Evolutionary conservation across 2,797 vertebrate species (phyloP).

Genomic region (Rhinoraja longicauda): DNA sequence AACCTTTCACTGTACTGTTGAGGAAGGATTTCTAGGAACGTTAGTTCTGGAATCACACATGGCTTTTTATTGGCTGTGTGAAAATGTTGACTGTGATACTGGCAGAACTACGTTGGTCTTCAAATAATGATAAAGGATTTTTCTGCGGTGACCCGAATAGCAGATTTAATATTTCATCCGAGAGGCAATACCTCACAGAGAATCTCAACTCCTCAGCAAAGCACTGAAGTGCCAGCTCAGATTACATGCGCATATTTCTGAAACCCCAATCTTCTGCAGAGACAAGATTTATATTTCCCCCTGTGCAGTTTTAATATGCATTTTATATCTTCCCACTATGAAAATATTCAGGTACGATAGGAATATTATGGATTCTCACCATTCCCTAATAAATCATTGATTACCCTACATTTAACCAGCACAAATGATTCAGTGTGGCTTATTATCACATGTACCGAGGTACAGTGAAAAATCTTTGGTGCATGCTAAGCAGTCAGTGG

Average conservation of each 20-base stretch:
- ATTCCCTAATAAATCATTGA: background rate
- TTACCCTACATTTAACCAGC: background rate
- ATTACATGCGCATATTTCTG: too few species aligned
- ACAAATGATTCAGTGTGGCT: background rate
- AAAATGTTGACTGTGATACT: background rate
- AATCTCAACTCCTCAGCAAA: too few species aligned
- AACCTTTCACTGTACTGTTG: too few species aligned
- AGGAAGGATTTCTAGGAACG: too few species aligned
- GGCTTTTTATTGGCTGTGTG: background rate
- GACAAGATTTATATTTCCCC: background rate
- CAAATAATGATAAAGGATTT: background rate
- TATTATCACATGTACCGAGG: too few species aligned
- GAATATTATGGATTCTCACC: background rate
- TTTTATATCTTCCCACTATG: background rate
- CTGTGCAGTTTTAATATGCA: background rate
- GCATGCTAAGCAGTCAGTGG: too few species aligned
- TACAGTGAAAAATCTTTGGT: too few species aligned
- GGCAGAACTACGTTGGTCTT: background rate
- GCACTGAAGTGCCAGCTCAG: too few species aligned
- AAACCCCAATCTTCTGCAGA: background rate
- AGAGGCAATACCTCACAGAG: background rate
- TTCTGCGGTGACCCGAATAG: background rate
- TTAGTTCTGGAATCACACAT: too few species aligned
- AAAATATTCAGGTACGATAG: background rate
- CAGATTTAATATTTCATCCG: background rate